phyloP scores from a whole-genome alignment of 2,797 vertebrate genomes.

The Enteromius treurensis region DNA sequence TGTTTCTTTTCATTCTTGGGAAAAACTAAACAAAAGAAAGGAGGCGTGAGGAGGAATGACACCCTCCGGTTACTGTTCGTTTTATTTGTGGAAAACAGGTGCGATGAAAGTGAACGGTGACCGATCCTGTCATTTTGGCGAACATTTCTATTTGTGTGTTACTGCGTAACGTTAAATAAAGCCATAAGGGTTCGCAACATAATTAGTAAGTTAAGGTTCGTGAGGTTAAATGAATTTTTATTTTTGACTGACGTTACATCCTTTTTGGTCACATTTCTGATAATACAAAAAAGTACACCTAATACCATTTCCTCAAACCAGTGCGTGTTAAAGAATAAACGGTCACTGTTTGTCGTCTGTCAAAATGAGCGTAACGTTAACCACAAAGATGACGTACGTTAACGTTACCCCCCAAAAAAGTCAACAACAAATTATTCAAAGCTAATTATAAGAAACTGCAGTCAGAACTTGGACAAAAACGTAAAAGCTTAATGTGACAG shows the following conservation, averaged over 20 bases:
- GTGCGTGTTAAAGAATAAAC: neutral
- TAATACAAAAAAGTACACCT: neutral
- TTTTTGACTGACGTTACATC: neutral
- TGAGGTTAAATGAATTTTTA: neutral
- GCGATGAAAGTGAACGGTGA: neutral
- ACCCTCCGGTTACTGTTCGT: neutral
- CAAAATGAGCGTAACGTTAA: neutral
- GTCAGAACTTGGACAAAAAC: neutral
- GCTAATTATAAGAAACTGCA: neutral
- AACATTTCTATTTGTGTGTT: neutral
- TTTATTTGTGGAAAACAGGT: neutral
- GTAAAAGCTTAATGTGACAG: neutral
- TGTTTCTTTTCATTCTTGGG: neutral
- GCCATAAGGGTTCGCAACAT: neutral
- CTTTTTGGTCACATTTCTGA: neutral
- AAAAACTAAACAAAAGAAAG: neutral
- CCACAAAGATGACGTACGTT: neutral
- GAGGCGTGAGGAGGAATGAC: neutral
- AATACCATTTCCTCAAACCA: neutral
- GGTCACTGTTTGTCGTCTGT: neutral
- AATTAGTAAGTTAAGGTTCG: neutral
- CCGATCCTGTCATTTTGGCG: too few species aligned
- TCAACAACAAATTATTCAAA: neutral
- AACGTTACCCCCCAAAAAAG: too few species aligned
- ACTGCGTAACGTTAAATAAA: neutral